These are phyloP conservation scores for Spisula subtruncata DNA, from an alignment of 2,888 invertebrate genomes.

Conservation along the genomic window DNA sequence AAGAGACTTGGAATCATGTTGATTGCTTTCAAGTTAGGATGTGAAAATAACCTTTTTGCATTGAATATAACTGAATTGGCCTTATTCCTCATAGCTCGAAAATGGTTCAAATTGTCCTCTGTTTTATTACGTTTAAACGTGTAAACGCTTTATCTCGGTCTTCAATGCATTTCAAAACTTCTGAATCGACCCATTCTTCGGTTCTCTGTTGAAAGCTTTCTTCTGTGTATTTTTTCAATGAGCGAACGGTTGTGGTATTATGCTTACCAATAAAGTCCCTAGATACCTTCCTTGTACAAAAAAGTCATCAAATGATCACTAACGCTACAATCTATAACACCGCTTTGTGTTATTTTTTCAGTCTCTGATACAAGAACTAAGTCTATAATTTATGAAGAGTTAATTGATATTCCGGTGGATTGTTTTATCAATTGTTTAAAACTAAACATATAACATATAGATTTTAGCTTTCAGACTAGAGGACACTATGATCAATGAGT, in stretches of 20 bases:
- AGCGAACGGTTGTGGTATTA: background rate
- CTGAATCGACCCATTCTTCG: slow-evolving; percentile 34
- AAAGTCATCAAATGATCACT: no score
- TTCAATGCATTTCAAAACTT: slow-evolving; percentile 43
- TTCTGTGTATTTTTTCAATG: background rate
- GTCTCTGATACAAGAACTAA: no score
- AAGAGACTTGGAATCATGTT: slow-evolving; percentile 36
- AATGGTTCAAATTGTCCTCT: slow-evolving; percentile 38
- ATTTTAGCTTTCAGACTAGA: no score
- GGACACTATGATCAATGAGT: no score
- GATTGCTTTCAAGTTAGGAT: slow-evolving; percentile 10
- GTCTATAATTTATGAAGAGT: no score
- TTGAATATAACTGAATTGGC: slow-evolving; percentile 11
- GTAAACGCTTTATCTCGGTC: slow-evolving; percentile 46
- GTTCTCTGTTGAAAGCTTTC: slow-evolving; percentile 42
- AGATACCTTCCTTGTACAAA: no score
- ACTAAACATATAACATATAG: no score
- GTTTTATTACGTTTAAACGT: slow-evolving; percentile 19
- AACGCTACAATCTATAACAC: no score
- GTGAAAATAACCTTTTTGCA: slow-evolving; percentile 45
- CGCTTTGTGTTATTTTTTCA: no score
- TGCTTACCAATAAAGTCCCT: background rate
- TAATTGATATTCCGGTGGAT: no score
- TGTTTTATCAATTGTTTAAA: no score
- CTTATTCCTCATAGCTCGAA: slow-evolving; percentile 40